Conservation (phyloP, 2,888 invertebrate genomes). For the Xestoiulus laeticollis region DNA sequence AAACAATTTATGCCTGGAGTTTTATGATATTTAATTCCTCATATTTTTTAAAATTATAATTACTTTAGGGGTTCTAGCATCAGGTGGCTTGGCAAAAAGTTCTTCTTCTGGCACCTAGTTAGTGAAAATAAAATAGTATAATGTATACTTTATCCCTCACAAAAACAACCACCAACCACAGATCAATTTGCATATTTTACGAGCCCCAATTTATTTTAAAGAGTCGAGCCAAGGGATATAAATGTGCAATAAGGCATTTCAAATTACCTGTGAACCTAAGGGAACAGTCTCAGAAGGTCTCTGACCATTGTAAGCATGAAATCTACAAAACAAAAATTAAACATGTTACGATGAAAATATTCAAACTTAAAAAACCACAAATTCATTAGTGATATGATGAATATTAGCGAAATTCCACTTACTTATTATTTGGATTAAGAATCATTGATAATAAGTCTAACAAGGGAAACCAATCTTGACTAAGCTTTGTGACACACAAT, state of each 20-base stretch:
- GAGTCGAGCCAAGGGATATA: no score
- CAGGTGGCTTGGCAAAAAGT: constrained; percentile 77
- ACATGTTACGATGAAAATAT: background rate
- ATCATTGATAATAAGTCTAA: constrained; percentile 91
- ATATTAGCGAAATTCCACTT: constrained; percentile 63
- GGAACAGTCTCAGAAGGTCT: constrained; percentile 78
- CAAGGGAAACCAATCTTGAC: constrained; percentile 89
- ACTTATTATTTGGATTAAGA: constrained; percentile 95
- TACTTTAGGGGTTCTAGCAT: constrained; percentile 81
- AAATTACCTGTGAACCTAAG: constrained; percentile 67
- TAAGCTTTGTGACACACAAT: constrained; percentile 89
- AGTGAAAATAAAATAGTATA: background rate
- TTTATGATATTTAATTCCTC: background rate
- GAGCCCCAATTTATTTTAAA: no score
- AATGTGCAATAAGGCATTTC: constrained; percentile 59
- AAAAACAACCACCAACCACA: no score
- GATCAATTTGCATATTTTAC: no score
- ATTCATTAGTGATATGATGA: background rate
- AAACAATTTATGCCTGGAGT: background rate
- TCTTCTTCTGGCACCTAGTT: constrained; percentile 72
- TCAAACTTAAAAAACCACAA: background rate
- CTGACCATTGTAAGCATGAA: constrained; percentile 85
- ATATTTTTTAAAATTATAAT: background rate
- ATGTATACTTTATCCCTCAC: background rate
- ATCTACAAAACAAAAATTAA: constrained; percentile 68